Evolutionary conservation across 2,113 vertebrate genomes (phyloP).

Genomic region (Hemiprocne comata): DNA sequence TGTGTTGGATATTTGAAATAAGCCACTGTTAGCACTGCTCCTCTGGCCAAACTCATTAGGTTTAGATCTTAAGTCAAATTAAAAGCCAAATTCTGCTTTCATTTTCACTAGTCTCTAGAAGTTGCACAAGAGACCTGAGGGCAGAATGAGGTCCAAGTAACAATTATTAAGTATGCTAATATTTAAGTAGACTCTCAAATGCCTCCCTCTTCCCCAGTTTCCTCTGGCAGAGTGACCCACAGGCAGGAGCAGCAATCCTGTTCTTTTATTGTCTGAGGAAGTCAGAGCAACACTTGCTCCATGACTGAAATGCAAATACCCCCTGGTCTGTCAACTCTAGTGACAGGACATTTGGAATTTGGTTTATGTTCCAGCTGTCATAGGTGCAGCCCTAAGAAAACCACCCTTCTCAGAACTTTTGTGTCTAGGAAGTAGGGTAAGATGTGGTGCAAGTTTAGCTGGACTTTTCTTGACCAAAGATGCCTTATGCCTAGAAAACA

Average conservation of each 20-base stretch:
- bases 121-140: background rate
- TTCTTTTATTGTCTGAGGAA: background rate
- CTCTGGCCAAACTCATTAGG: background rate
- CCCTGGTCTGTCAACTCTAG: background rate
- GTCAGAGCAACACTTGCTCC: background rate
- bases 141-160: background rate
- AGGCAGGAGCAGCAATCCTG: background rate
- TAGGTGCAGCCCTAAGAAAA: background rate
- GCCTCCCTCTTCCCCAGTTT: background rate
- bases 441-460: background rate
- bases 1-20: background rate
- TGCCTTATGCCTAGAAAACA: background rate
- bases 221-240: background rate
- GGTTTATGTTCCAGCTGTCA: background rate
- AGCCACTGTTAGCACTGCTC: background rate
- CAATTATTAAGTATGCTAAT: background rate
- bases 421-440: background rate
- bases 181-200: background rate
- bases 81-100: background rate
- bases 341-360: accelerated
- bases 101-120: background rate
- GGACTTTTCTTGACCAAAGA: background rate
- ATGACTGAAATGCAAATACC: background rate
- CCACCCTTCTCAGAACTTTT: background rate
- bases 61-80: background rate